Evolutionary conservation across 2,888 invertebrate genomes (phyloP).

Genomic region (Mesorhabditis sp.): DNA sequence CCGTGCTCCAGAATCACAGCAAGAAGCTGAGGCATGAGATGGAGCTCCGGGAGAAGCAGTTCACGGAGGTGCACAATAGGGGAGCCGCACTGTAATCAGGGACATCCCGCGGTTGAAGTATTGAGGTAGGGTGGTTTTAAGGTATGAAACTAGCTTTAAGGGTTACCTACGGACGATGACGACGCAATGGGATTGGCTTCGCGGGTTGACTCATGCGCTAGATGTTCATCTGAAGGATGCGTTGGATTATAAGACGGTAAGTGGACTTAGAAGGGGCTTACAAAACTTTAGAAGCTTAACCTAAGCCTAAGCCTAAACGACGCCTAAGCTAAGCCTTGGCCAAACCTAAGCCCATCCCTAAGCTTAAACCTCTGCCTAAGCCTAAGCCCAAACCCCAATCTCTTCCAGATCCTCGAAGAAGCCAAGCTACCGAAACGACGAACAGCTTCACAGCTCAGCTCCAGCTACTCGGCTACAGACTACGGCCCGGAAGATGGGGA

Average conservation of each 20-base stretch:
- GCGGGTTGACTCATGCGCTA: conserved; percentile 85
- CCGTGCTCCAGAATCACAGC: conserved; percentile 66
- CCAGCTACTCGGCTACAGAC: conserved; percentile 82
- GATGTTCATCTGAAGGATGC: conserved; percentile 75
- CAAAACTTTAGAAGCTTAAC: too few species aligned
- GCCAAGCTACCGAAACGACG: not conserved
- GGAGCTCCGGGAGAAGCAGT: conserved; percentile 76
- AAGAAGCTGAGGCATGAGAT: conserved; percentile 12
- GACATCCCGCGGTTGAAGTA: conserved; percentile 88
- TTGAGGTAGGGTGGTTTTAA: conserved; percentile 67
- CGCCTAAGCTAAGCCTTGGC: too few species aligned
- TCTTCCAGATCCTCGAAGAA: not conserved
- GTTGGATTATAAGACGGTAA: not conserved
- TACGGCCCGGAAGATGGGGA: conserved; percentile 84
- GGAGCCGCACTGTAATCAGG: conserved; percentile 84
- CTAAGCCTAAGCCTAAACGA: too few species aligned
- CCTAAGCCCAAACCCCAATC: too few species aligned
- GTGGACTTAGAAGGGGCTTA: conserved; percentile 58
- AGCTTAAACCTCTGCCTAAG: too few species aligned
- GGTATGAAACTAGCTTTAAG: not conserved
- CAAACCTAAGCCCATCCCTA: too few species aligned
- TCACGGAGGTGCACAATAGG: conserved; percentile 87
- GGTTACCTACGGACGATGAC: conserved; percentile 82
- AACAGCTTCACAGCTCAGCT: not conserved
- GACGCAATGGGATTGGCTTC: conserved; percentile 93